Base-by-base conservation (phyloP, 1,140 invertebrate genomes). In the Zaprionus capensis region DNA sequence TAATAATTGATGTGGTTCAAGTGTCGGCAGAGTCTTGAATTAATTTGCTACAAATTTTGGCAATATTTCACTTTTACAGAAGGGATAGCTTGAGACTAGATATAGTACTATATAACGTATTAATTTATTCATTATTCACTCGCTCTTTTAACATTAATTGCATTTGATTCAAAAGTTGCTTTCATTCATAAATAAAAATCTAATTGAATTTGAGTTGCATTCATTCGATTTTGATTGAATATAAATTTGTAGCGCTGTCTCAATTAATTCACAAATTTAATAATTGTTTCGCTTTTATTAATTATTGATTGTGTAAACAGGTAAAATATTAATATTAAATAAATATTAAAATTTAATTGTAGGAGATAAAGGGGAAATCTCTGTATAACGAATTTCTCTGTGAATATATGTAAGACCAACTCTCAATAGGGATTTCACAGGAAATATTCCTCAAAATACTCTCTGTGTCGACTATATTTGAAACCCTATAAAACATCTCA, bases 1-100 rank as follows among this genome's bases (percentile, higher is more conserved):
- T 11, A 51, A 51, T 51, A 51, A 51, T 51, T 51, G 46, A 51
- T 51, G 46, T 51, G 46, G 46, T 24, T 24, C 20, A 51, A 51
- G 46, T 51, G 46, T 51, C 46, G 11, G 17, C n/a, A 4, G 17
- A 49, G 46, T 49, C 46, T 9, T 20, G 20, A 51, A 51, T 51
- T 51, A 24, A 51, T 51, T 24, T 12, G 20, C 11, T 12, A 11
- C 20, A 14, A 24, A 51, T 51, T 51, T 49, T 51, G 9, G 22
- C 7, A 5, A 24, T 24, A 24, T 24, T 24, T 34, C 9, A 34
- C 31, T 11, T 2, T 34, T 34, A 34, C 31, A 34, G 31, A 11
- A 0, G 9, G 9, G 3, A 2, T 31, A 7, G 28, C 28, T 31
- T 31, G n/a, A 46, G 17, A 17, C 44, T 46, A 9, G 28, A 2